These are phyloP conservation scores for Cassiopea xamachana DNA, from an alignment of 30 jellyfish, hydroid and myxozoan species.

Conservation along the genomic window DNA sequence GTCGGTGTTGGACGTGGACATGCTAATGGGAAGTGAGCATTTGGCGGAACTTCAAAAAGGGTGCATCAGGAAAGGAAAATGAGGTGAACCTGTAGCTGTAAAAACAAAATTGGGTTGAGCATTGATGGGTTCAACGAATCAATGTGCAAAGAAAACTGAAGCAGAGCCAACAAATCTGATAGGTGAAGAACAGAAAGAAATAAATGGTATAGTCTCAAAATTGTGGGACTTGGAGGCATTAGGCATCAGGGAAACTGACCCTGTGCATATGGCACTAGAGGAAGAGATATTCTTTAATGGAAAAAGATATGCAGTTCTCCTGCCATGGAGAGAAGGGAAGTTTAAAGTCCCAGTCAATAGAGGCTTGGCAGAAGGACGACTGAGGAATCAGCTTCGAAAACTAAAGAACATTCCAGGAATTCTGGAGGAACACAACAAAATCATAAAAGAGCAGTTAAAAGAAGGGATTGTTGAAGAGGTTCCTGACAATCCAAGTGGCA, in stretches of 20 bases:
- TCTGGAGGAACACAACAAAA: conserved; percentile 21
- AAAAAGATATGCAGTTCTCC: conserved; percentile 45
- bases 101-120: conserved; percentile 50
- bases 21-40: conserved; percentile 61
- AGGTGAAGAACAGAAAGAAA: conserved; percentile 1
- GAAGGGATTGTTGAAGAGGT: conserved; percentile 62
- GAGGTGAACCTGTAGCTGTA: conserved; percentile 50
- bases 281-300: conserved; percentile 24
- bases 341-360: conserved; percentile 36
- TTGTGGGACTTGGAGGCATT: conserved; percentile 60
- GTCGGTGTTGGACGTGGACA: conserved; percentile 16
- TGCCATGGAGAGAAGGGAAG: conserved; percentile 61
- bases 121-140: conserved; percentile 53
- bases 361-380: conserved; percentile 54
- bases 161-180: conserved; percentile 45
- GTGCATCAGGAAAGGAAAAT: conserved; percentile 17
- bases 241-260: conserved; percentile 52
- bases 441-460: conserved; percentile 55
- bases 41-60: conserved; percentile 57
- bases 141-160: background rate
- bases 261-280: conserved; percentile 31
- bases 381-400: conserved; percentile 40
- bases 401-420: conserved; percentile 33
- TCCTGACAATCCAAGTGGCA: conserved; percentile 40
- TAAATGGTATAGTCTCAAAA: conserved; percentile 30